Evolutionary conservation across 2,113 vertebrate genomes (phyloP).

Genomic region (Struthio camelus): DNA sequence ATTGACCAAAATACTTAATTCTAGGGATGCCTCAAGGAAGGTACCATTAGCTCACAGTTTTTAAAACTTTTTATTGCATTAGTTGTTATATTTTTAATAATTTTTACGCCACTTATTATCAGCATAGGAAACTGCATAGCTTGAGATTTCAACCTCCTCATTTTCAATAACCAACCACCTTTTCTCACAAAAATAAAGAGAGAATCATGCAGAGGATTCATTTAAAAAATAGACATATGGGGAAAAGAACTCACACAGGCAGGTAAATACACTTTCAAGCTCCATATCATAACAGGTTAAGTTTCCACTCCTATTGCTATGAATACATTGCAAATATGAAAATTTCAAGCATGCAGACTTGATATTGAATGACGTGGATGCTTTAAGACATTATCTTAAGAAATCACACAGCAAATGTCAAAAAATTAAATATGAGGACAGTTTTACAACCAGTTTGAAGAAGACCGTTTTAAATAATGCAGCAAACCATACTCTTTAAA

Average conservation of each 20-base stretch:
- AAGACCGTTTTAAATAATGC: background rate
- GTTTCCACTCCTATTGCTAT: background rate
- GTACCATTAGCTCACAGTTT: conserved; percentile 58
- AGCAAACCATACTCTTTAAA: background rate
- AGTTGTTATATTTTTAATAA: conserved; percentile 14
- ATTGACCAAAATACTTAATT: conserved; percentile 78
- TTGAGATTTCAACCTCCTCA: background rate
- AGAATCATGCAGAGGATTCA: background rate
- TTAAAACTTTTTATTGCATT: conserved; percentile 57
- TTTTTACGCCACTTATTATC: background rate
- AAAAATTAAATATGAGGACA: background rate
- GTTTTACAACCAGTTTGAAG: background rate
- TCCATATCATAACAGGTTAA: background rate
- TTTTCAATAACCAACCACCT: background rate
- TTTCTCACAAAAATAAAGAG: background rate
- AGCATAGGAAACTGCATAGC: background rate
- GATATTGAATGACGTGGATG: background rate
- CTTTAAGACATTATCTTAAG: background rate
- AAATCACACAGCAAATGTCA: background rate
- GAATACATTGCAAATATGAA: background rate
- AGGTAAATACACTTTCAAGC: background rate
- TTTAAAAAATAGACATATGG: background rate
- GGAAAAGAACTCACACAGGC: background rate
- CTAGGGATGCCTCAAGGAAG: conserved; percentile 59
- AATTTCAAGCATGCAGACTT: background rate